Conservation (phyloP, 2,888 invertebrate species). For the Liodrosophila aerea region DNA sequence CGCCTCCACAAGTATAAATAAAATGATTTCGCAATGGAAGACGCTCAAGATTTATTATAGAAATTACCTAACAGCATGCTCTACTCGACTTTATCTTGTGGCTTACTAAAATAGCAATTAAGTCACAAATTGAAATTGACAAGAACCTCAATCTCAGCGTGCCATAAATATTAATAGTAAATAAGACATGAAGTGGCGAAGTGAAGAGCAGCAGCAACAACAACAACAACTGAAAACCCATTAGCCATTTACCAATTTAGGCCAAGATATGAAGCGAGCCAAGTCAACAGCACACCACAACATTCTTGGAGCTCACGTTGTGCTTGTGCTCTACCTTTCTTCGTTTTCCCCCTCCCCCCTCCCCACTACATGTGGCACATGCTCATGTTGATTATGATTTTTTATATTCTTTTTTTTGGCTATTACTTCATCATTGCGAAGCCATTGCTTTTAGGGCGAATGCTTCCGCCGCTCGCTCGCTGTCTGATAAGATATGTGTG, state of each 20-base stretch:
- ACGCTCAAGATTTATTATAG: conserved; percentile 39
- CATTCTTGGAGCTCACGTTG: conserved; percentile 36
- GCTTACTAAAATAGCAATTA: conserved; percentile 58
- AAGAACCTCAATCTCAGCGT: conserved; percentile 23
- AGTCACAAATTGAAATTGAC: conserved; percentile 38
- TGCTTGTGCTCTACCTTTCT: conserved; percentile 10
- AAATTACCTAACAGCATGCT: conserved; percentile 45
- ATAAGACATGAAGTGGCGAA: conserved; percentile 8
- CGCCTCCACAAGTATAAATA: conserved; percentile 28
- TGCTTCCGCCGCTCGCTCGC: conserved; percentile 48
- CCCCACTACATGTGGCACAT: no score
- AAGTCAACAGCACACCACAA: no score
- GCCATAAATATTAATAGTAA: conserved; percentile 45
- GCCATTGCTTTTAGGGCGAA: conserved; percentile 23
- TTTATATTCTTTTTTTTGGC: conserved; percentile 41
- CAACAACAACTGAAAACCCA: conserved; percentile 40
- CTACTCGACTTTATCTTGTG: conserved; percentile 30
- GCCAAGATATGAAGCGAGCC: conserved; percentile 55
- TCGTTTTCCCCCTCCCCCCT: conserved; percentile 19
- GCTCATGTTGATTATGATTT: conserved; percentile 61
- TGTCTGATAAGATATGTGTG: conserved; percentile 53
- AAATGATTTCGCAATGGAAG: no score
- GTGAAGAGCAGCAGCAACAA: conserved; percentile 9
- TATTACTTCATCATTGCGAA: conserved; percentile 65
- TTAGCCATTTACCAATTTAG: conserved; percentile 66